Base-by-base conservation (phyloP, 23 tunicate species). In the Diplosoma virens region DNA sequence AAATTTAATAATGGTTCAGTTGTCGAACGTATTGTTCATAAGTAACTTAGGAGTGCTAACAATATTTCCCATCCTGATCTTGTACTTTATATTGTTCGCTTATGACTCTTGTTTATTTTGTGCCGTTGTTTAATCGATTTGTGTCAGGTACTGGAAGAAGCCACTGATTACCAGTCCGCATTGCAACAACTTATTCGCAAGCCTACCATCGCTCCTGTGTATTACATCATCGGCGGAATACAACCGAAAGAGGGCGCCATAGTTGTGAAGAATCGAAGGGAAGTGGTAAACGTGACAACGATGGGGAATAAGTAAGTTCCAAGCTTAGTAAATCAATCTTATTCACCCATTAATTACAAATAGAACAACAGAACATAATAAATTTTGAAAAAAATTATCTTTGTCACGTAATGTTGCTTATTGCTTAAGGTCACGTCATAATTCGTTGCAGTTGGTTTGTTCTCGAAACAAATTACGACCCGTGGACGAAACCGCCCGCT, bases 401-500 rank as follows among this genome's bases (percentile, higher is more conserved):
- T n/a, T n/a, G n/a, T n/a, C n/a, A n/a, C n/a, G n/a, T n/a, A n/a
- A n/a, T n/a, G n/a, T n/a, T n/a, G n/a, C n/a, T n/a, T n/a, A n/a
- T n/a, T n/a, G n/a, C n/a, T n/a, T n/a, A n/a, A n/a, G 50, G 9
- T 14, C 9, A 41, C 50, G 14, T 41, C 9, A 41, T 41, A 7
- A 9, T 55, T 55, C 22, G 61, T 27, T 61, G 34, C 59, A 92
- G 92, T 6, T 92, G 97, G 97, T 92, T 61, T 53, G 45, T 92
- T 26, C 79, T 92, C 46, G 92, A 92, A 59, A 92, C 97, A 47
- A 92, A 92, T 47, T 92, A 92, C 68, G 97, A 92, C 36, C 97
- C 97, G 16, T 92, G 97, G 97, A 48, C 73, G 1, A 25, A 36
- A 75, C 92, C 97, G 1, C 97, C 97, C 50, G 58, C 84, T 24